Conservation (phyloP, 2,888 invertebrate species). For the Aporophyla lueneburgensis region DNA sequence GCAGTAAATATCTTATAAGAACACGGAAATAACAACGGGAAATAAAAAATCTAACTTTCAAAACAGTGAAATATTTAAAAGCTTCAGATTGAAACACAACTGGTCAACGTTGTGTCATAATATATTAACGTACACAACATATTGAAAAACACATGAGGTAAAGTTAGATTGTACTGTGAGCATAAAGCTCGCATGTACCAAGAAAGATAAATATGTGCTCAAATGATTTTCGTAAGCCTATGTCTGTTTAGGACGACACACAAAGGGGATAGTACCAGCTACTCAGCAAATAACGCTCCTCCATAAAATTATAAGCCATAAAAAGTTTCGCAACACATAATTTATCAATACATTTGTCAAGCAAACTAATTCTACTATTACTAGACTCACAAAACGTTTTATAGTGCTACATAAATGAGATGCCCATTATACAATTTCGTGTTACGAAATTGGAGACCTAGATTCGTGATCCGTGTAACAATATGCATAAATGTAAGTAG, state of each 20-base stretch:
- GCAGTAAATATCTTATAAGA: not conserved
- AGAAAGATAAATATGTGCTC: conserved; percentile 66
- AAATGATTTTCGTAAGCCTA: conserved; percentile 62
- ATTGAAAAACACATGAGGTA: conserved; percentile 31
- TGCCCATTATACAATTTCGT: conserved; percentile 10
- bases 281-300: conserved; percentile 43
- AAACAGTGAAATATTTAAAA: not conserved
- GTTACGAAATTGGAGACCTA: conserved; percentile 31
- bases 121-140: conserved; percentile 34
- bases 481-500: conserved; percentile 41
- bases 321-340: conserved; percentile 23
- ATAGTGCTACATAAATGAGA: conserved; percentile 11
- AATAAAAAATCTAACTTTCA: not conserved
- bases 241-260: conserved; percentile 67
- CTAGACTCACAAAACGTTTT: not conserved
- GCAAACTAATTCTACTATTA: not conserved
- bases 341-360: conserved; percentile 22
- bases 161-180: conserved; percentile 34
- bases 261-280: conserved; percentile 47
- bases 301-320: conserved; percentile 43
- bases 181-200: conserved; percentile 50
- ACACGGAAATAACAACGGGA: not conserved
- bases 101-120: too few relatives aligned
- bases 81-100: conserved; percentile 3
- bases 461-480: conserved; percentile 38